These are phyloP conservation scores for Gobionotothen gibberifrons DNA, from an alignment of 2,797 vertebrate genomes.

Conservation along the genomic window DNA sequence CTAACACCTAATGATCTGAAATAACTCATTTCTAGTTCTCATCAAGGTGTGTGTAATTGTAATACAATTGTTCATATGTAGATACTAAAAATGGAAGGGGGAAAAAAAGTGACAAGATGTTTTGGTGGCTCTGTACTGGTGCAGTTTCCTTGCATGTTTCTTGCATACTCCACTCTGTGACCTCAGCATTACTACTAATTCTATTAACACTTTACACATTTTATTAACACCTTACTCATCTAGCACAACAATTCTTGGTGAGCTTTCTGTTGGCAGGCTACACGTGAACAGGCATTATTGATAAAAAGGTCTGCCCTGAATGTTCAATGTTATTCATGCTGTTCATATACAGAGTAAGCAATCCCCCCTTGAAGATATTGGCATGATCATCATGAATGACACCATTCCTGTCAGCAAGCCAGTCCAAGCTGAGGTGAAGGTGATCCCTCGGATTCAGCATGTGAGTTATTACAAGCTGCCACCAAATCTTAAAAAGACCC, in stretches of 20 bases:
- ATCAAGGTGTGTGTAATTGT: not conserved
- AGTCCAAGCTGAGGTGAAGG: constrained; percentile 44
- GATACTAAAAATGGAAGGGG: no score
- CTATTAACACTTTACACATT: constrained; percentile 12
- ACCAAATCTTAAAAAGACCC: not conserved
- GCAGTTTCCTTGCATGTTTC: constrained; percentile 35
- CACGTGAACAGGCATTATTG: not conserved
- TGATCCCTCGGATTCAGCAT: constrained; percentile 47
- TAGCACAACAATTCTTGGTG: not conserved
- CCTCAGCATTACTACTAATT: not conserved
- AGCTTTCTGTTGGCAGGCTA: not conserved
- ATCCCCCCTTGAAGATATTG: constrained; percentile 66
- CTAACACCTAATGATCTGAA: not conserved
- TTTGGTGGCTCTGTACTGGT: constrained; percentile 57
- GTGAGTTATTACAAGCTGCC: constrained; percentile 62
- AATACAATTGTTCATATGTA: not conserved
- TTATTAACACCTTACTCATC: constrained; percentile 12
- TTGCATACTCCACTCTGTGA: constrained; percentile 21
- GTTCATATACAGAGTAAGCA: constrained; percentile 71
- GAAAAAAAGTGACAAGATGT: not conserved
- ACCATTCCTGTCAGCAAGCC: constrained; percentile 50
- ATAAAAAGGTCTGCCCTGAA: constrained; percentile 17
- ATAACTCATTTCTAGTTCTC: not conserved
- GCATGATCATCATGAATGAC: constrained; percentile 65
- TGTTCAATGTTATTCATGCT: constrained; percentile 47